Evolutionary conservation across 2,797 vertebrate genomes (phyloP).

Genomic region (Periophthalmus magnuspinnatus): DNA sequence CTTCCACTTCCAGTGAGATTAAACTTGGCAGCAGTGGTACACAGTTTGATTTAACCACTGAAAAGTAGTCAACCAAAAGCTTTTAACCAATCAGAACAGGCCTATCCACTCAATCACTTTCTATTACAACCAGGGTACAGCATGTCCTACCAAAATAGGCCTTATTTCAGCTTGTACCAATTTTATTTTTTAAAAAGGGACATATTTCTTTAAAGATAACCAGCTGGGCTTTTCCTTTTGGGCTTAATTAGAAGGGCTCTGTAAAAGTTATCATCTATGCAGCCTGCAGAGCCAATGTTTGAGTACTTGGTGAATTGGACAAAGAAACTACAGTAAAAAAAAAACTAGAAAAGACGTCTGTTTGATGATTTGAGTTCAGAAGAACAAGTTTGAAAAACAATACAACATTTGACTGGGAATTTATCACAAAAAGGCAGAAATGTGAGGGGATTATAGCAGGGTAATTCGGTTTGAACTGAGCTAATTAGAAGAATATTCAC

Average conservation of each 20-base stretch:
- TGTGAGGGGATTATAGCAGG: background rate
- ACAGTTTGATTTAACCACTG: background rate
- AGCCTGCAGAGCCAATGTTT: background rate
- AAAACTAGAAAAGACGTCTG: background rate
- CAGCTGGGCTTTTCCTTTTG: conserved; percentile 28
- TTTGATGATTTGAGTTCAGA: conserved; percentile 5
- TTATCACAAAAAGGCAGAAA: conserved; percentile 5
- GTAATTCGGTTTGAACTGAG: background rate
- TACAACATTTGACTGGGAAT: background rate
- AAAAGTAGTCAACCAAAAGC: background rate
- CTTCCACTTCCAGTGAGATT: background rate
- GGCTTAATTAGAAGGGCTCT: conserved; percentile 47
- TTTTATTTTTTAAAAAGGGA: conserved; percentile 19
- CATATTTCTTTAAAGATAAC: conserved; percentile 38
- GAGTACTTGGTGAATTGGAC: background rate
- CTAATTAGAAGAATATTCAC: background rate
- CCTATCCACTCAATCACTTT: conserved; percentile 8
- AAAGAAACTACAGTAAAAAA: background rate
- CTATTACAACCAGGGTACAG: conserved; percentile 29
- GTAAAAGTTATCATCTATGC: conserved; percentile 30
- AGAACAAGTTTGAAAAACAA: background rate
- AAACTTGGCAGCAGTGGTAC: conserved; percentile 1
- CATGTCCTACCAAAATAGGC: conserved; percentile 16
- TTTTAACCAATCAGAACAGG: conserved; percentile 18
- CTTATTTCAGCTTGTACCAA: conserved; percentile 16